These are phyloP conservation scores for Acromyrmex echinatior DNA, from an alignment of 1,140 invertebrate species.

Conservation along the genomic window DNA sequence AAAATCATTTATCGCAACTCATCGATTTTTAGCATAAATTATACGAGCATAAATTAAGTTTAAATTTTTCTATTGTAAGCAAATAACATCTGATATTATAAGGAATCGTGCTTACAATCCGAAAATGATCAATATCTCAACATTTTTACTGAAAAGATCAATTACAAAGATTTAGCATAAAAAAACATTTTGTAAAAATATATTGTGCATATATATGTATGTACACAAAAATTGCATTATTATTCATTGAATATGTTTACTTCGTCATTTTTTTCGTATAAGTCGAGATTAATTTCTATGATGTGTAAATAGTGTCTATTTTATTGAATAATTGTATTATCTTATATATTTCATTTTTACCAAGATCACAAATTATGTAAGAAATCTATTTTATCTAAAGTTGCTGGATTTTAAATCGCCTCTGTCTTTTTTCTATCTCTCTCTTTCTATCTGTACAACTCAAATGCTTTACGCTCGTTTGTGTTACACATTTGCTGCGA, in stretches of 20 bases:
- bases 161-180: background rate
- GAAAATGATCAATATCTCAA: background rate
- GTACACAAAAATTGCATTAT: background rate
- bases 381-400: background rate
- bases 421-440: background rate
- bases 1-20: background rate
- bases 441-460: background rate
- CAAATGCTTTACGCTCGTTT: conserved; percentile 27
- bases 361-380: background rate
- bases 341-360: background rate
- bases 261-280: background rate
- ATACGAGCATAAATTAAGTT: background rate
- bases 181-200: background rate
- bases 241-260: background rate
- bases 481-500: conserved; percentile 3
- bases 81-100: background rate
- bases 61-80: conserved; percentile 10
- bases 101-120: background rate
- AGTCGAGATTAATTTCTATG: background rate
- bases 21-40: background rate
- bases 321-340: background rate
- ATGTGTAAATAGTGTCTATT: background rate
- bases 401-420: background rate
- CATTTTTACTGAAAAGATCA: background rate
- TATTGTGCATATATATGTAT: background rate